Conservation (phyloP, 1,140 invertebrate genomes). For the Aradophagus sp. region DNA sequence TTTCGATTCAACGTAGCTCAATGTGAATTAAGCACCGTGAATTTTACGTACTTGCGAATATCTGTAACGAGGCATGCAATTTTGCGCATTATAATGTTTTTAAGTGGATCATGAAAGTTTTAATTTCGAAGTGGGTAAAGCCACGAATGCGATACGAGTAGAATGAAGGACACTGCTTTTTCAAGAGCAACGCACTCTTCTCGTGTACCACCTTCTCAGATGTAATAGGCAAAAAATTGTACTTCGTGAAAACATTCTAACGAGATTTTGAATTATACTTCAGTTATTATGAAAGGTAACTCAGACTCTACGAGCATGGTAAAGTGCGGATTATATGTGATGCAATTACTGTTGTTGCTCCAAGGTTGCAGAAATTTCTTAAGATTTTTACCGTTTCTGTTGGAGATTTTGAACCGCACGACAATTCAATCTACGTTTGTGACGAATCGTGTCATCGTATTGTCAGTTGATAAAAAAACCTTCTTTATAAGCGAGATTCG, state of each 20-base stretch:
- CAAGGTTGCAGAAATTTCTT: conserved; percentile 47
- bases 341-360: conserved; percentile 59
- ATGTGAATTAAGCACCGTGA: too few relatives aligned
- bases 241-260: conserved; percentile 66
- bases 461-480: too few relatives aligned
- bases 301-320: conserved; percentile 26
- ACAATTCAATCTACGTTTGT: too few relatives aligned
- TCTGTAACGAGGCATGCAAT: conserved; percentile 22
- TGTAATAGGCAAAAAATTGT: conserved; percentile 70
- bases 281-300: conserved; percentile 57
- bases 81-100: conserved; percentile 20
- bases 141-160: conserved; percentile 27
- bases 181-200: conserved; percentile 37
- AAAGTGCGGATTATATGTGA: conserved; percentile 60
- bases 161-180: conserved; percentile 34
- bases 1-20: too few relatives aligned
- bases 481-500: too few relatives aligned
- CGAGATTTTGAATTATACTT: conserved; percentile 72
- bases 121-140: conserved; percentile 30
- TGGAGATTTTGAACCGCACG: too few relatives aligned
- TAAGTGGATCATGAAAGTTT: conserved; percentile 43
- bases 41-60: too few relatives aligned
- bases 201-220: conserved; percentile 49
- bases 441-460: too few relatives aligned
- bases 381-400: conserved; percentile 51